A percentile compares a stretch with the other conserved stretches of the same genome.
Evolutionary conservation across 2,113 vertebrate genomes (phyloP).

Genomic region (Chaetops frenatus): DNA sequence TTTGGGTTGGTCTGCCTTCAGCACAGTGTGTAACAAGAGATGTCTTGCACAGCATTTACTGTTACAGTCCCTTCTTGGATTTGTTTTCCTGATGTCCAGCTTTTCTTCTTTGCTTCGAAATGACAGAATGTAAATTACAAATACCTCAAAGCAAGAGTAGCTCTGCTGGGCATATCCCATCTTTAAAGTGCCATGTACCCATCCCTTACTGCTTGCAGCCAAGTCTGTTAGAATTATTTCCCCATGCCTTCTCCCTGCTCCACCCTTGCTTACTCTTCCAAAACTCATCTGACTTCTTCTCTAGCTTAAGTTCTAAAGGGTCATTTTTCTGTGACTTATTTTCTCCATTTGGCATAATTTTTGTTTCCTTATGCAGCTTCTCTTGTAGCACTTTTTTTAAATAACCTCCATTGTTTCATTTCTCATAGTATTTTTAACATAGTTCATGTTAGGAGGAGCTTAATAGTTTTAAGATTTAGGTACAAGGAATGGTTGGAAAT

Average conservation of each 20-base stretch:
- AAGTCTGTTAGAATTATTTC: constrained; percentile 3
- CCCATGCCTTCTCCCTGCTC: not conserved
- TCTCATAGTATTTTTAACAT: not conserved
- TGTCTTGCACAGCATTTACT: not conserved
- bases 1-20: not conserved
- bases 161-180: not conserved
- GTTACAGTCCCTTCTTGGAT: not conserved
- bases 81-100: not conserved
- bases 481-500: not conserved
- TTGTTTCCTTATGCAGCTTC: not conserved
- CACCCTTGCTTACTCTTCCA: constrained; percentile 5
- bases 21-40: not conserved
- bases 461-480: not conserved
- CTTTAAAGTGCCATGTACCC: not conserved
- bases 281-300: constrained; percentile 32
- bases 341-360: not conserved
- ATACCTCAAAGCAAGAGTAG: not conserved
- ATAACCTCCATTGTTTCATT: not conserved
- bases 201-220: not conserved
- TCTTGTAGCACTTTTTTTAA: not conserved
- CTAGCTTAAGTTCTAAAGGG: not conserved
- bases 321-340: not conserved
- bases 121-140: not conserved
- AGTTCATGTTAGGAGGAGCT: not conserved
- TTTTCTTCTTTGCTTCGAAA: not conserved